Percentiles rank a stretch among this genome's conserved stretches.
phyloP scores from a whole-genome alignment of 2,797 vertebrate genomes.

The Leucoraja ocellata region DNA sequence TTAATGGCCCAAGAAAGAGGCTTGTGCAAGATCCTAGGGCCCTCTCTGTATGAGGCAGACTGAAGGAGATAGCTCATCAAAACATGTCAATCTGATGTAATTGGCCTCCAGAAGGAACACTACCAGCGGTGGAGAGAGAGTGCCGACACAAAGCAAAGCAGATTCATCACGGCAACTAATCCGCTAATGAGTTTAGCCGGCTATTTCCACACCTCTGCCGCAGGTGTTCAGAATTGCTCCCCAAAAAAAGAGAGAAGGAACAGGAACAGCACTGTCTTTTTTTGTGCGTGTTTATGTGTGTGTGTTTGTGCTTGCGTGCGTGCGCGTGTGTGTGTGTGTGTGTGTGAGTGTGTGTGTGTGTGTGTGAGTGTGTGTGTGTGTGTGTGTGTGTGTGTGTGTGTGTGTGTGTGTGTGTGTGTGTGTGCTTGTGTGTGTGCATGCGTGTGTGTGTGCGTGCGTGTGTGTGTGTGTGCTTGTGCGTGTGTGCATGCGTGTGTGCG shows the following conservation, averaged over 20 bases:
- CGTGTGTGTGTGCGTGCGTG: no score
- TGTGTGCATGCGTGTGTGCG: no score
- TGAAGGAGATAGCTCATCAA: slow-evolving; percentile 66
- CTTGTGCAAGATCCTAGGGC: slow-evolving; percentile 68
- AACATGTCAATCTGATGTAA: slow-evolving; percentile 87
- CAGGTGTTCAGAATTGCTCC: slow-evolving; percentile 53
- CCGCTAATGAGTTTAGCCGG: slow-evolving; percentile 80
- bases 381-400: no score
- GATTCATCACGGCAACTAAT: slow-evolving; percentile 81
- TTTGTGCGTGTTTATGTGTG: no score
- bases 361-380: no score
- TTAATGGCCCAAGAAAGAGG: slow-evolving; percentile 54
- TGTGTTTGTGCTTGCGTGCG: no score
- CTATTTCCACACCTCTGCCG: slow-evolving; percentile 70
- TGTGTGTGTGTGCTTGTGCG: no score
- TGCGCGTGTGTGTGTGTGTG: no score
- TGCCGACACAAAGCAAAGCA: slow-evolving; percentile 60
- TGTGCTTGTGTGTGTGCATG: no score
- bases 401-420: no score
- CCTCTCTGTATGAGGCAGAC: slow-evolving; percentile 55
- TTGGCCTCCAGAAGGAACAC: slow-evolving; percentile 78
- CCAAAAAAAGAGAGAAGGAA: slow-evolving; percentile 64
- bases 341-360: no score
- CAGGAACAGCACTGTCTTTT: slow-evolving; percentile 61
- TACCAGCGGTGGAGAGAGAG: slow-evolving; percentile 62